Percentiles rank a stretch among this genome's conserved stretches.
These are phyloP conservation scores for Aradophagus sp. DNA, from an alignment of 1,140 invertebrate species.

Conservation along the genomic window DNA sequence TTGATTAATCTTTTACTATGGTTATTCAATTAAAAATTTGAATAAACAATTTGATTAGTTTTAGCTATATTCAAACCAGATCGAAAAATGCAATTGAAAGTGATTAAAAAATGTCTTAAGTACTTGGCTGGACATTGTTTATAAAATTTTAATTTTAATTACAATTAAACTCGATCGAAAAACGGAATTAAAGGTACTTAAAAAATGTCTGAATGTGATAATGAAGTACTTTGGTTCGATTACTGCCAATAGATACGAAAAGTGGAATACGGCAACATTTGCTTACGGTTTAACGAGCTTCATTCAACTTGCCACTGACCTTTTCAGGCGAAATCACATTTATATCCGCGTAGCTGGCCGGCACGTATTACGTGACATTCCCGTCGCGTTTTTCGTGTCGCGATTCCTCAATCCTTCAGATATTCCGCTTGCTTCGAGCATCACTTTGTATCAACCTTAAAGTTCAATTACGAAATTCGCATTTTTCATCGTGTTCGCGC, in stretches of 20 bases:
- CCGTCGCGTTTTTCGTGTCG: slow-evolving; percentile 20
- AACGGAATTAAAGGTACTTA: too few relatives aligned
- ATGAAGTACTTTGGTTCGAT: too few relatives aligned
- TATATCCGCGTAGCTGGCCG: slow-evolving; percentile 22
- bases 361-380: slow-evolving; percentile 33
- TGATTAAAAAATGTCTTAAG: too few relatives aligned
- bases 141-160: too few relatives aligned
- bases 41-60: too few relatives aligned
- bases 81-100: too few relatives aligned
- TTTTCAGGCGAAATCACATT: slow-evolving; percentile 43
- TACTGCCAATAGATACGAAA: not conserved
- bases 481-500: not conserved
- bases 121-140: too few relatives aligned
- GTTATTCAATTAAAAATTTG: too few relatives aligned
- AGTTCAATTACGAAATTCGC: slow-evolving; percentile 5
- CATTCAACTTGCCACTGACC: slow-evolving; percentile 50
- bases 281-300: slow-evolving; percentile 31
- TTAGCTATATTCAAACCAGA: too few relatives aligned
- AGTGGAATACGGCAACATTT: slow-evolving; percentile 23
- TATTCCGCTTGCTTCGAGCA: not conserved
- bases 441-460: not conserved
- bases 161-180: too few relatives aligned
- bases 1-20: too few relatives aligned
- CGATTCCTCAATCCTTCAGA: slow-evolving; percentile 6
- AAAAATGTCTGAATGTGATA: too few relatives aligned